Evolutionary conservation across 2,113 vertebrate species (phyloP), one percentile per base, ranked within the genome.

Genomic region (Laticauda colubrina): DNA sequence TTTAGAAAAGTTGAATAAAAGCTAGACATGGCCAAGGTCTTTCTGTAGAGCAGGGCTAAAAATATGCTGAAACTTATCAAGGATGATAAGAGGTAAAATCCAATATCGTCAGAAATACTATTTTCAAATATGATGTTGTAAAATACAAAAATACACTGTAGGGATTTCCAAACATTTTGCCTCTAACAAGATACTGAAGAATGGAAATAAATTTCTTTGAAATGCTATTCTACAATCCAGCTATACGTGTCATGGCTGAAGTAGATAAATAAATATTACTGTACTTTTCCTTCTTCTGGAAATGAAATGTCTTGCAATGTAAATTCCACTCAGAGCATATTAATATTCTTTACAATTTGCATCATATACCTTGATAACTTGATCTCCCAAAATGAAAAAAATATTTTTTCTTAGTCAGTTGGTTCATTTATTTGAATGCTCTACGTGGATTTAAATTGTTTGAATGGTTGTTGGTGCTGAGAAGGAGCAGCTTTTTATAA

Each of bases 281-380:
- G 54, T 81, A 59, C 85, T 9, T 91, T 94, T 88, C 29, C 51
- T 34, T 26, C 86, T 56, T 95, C 89, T 56, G 87, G 51, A 90
- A 26, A 64, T 18, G 34, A 81, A 81, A 87, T 93, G 5, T 51
- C 0, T 15, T 93, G 92, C 59, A 51, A 39, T 92, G 94, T 59
- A n/a, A 15, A 85, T 94, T 11, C 18, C 26, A 92, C 5, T 0
- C 69, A 81, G 69, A 24, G 3, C 26, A 89, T 26, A 93, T 45
- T 24, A 86, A 7, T n/a, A 59, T 29, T 2, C 1, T 91, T 90
- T 93, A 21, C 15, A 39, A 9, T 85, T 64, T 91, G 3, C 11
- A 93, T 18, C 91, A 87, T 93, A 26, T 93, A 26, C 45, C 56
- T 0, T 0, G 20, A 54, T 64, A 18, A 90, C 2, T 4, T 43